Evolutionary conservation across 2,888 invertebrate species (phyloP).

Genomic region (Sicus ferrugineus): DNA sequence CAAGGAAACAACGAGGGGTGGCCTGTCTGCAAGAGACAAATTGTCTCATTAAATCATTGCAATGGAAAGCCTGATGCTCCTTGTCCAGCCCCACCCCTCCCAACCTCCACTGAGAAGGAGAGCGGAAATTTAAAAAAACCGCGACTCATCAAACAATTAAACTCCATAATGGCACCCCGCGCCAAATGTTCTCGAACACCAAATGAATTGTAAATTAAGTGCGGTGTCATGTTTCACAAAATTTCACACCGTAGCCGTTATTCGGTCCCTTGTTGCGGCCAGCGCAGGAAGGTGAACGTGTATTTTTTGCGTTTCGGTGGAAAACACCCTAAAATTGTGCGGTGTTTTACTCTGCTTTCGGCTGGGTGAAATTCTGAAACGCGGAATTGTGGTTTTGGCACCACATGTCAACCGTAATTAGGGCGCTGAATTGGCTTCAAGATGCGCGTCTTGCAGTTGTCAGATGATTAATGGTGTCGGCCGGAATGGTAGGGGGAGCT

Average conservation of each 20-base stretch:
- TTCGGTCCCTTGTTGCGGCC: conserved; percentile 13
- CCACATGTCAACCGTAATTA: conserved; percentile 59
- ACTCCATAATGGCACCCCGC: conserved; percentile 37
- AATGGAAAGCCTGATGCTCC: conserved; percentile 34
- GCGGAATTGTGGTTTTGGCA: conserved; percentile 49
- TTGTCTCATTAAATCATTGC: conserved; percentile 45
- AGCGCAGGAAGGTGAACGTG: conserved; percentile 1
- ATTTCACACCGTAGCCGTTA: conserved; percentile 44
- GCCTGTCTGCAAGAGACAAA: conserved; percentile 40
- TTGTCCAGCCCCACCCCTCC: conserved; percentile 30
- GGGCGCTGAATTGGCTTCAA: conserved; percentile 41
- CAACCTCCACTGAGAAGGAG: too few species aligned
- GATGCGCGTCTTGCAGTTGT: conserved; percentile 45
- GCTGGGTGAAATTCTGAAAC: conserved; percentile 39
- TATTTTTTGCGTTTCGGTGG: conserved; percentile 19
- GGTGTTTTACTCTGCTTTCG: conserved; percentile 27
- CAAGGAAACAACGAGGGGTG: background rate
- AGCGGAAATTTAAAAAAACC: conserved; percentile 31
- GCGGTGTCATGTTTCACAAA: conserved; percentile 55
- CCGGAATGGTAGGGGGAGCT: too few species aligned
- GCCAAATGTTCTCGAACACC: conserved; percentile 41
- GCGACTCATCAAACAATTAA: conserved; percentile 46
- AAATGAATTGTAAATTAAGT: conserved; percentile 60
- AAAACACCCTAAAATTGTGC: conserved; percentile 30
- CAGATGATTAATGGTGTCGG: conserved; percentile 51